Evolutionary conservation across 2,797 vertebrate species (phyloP), one percentile per base, ranked within the genome.

Genomic region (Schizopygopsis pylzovi): DNA sequence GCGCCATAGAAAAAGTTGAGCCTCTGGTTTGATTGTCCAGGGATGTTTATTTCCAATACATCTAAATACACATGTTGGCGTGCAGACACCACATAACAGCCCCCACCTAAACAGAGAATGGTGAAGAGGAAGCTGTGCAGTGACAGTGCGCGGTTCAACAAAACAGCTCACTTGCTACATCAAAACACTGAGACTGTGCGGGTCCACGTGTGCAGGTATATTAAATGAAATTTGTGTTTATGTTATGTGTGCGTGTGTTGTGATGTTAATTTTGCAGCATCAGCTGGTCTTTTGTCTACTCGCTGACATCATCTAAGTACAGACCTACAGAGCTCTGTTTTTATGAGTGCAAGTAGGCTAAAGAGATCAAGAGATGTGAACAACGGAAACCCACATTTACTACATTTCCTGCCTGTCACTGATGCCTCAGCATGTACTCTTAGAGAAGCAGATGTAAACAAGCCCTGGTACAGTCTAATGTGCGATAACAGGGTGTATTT

Each of bases 371-470:
- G 91, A 92, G 37, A 90, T 77, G 85, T 88, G 88, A 91, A 89
- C 90, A 78, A 86, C 91, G 93, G 94, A 94, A 96, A 96, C 91
- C 95, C 93, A 92, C 94, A 94, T 93, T 94, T 95, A 95, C 94
- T 94, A 95, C 82, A 93, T 91, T 95, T 95, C 95, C 95, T 95
- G 92, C 87, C 81, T 3, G 88, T 92, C 92, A 93, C 92, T 86
- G 86, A 90, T 91, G 91, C 85, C 61, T 88, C 77, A 87, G 79
- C 84, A 79, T 83, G 87, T 79, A 87, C 65, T 54, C 22, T 54
- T 41, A 79, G 41, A 71, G 81, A 16, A 65, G 72, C 33, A 72
- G 67, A 84, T 77, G 79, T 88, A 89, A 85, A 88, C 87, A 90
- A 84, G 80, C 71, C 84, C 56, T 83, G 33, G 72, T 65, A 77